A percentile compares a stretch with the other conserved stretches of the same genome.
phyloP scores from a whole-genome alignment of 2,888 invertebrate genomes.

The Stratiomys singularior region DNA sequence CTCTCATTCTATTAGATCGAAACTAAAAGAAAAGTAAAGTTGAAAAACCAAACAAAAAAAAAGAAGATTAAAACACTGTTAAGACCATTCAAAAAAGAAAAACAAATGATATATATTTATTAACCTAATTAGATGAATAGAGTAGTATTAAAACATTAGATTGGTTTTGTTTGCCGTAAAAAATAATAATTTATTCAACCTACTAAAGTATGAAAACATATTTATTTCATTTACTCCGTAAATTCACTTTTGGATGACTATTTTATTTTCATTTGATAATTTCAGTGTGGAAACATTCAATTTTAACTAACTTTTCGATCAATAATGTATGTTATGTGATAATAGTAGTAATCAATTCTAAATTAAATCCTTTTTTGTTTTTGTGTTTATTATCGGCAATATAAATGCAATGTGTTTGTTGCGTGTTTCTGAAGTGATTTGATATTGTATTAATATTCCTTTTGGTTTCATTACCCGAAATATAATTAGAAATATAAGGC shows the following conservation, averaged over 20 bases:
- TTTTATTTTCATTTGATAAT: constrained; percentile 8
- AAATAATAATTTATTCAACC: constrained; percentile 38
- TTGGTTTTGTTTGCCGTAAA: constrained; percentile 48
- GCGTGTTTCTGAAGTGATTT: constrained; percentile 40
- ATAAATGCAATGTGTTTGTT: constrained; percentile 17
- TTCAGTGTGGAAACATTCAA: background rate
- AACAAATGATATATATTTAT: constrained; percentile 8
- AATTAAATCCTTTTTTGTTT: background rate
- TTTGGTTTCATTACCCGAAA: no score
- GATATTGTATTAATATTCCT: background rate
- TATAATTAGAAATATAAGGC: constrained; percentile 1
- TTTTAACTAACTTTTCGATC: no score
- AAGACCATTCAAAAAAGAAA: background rate
- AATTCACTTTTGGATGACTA: background rate
- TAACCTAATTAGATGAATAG: constrained; percentile 27
- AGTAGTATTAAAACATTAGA: constrained; percentile 36
- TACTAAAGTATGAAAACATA: constrained; percentile 38
- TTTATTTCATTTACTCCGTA: constrained; percentile 48
- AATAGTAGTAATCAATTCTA: constrained; percentile 15
- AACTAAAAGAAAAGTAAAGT: constrained; percentile 10
- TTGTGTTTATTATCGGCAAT: background rate
- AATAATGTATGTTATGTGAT: constrained; percentile 39
- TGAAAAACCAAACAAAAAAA: constrained; percentile 41
- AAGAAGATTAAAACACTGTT: background rate
- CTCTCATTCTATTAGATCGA: constrained; percentile 38